Evolutionary conservation across 2,888 invertebrate genomes (phyloP).

Genomic region (Serripes groenlandicus): DNA sequence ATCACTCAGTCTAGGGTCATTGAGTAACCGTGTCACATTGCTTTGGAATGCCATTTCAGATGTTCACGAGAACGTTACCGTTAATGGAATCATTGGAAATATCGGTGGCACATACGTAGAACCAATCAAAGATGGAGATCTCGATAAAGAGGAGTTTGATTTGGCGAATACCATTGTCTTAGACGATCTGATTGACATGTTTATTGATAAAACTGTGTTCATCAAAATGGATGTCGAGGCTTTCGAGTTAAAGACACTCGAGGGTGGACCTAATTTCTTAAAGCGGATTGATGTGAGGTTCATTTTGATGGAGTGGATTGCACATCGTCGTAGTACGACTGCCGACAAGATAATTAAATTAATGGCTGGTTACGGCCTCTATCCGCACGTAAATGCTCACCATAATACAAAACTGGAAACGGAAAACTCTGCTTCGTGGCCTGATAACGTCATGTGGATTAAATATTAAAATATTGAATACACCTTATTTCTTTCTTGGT

Average conservation of each 20-base stretch:
- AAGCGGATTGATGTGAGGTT: slow-evolving; percentile 70
- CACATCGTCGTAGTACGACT: slow-evolving; percentile 65
- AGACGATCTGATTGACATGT: slow-evolving; percentile 71
- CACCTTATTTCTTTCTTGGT: too few species aligned
- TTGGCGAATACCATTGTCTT: slow-evolving; percentile 68
- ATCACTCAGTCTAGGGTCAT: slow-evolving; percentile 63
- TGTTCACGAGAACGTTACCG: slow-evolving; percentile 60
- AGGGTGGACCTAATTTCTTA: slow-evolving; percentile 71
- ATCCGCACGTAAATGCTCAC: slow-evolving; percentile 70
- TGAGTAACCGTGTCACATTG: slow-evolving; percentile 65
- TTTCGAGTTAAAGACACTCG: slow-evolving; percentile 71
- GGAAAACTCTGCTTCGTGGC: slow-evolving; percentile 70
- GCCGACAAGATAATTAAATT: slow-evolving; percentile 70
- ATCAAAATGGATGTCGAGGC: slow-evolving; percentile 81
- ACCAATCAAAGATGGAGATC: slow-evolving; percentile 9
- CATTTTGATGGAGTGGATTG: slow-evolving; percentile 79
- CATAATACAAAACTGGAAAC: slow-evolving; percentile 59
- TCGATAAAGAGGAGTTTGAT: slow-evolving; percentile 15
- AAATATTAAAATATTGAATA: slow-evolving; percentile 64
- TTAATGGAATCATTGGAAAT: slow-evolving; percentile 69
- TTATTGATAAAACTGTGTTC: slow-evolving; percentile 66
- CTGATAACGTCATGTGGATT: slow-evolving; percentile 79
- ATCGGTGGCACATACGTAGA: slow-evolving; percentile 74
- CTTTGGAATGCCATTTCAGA: slow-evolving; percentile 76
- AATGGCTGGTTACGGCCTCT: slow-evolving; percentile 66